Base-by-base conservation (phyloP, 2,888 invertebrate genomes). In the Agrotis segetum region DNA sequence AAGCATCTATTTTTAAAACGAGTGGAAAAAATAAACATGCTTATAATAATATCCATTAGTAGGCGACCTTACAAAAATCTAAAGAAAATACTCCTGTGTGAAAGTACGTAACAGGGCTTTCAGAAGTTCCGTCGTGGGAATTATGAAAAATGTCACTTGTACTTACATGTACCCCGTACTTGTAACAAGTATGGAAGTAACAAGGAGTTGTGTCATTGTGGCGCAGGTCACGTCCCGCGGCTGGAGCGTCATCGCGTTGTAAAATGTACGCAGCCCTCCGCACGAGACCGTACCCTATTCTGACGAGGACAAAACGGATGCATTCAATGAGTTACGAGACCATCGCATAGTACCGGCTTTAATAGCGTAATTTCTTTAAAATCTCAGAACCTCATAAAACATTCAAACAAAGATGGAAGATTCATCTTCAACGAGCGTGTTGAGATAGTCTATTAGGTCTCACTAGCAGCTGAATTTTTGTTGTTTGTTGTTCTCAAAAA, bases 181-280 rank as follows among this genome's bases (percentile, higher is more conserved):
- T 88, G 84, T 87, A 84, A 87, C 86, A 87, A 83, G 79, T 59
- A 82, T 75, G 81, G 84, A 78, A 87, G 88, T 88, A 89, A 89
- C 89, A 87, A 90, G 91, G 77, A 69, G 64, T 71, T 74, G 77
- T 74, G 64, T 63, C 63, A 40, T 93, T 90, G 89, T 86, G 79
- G 90, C 76, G 70, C 91, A 34, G 77, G 92, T 91, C 95, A 94
- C 94, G 94, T 93, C 82, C 62, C 73, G 53, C 65, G 55, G 47
- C 29, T 76, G 83, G 84, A 89, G 89, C 85, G 88, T 58, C 52
- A 70, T n/a, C 84, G 83, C 88, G 87, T 84, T 90, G 90, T 93
- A 91, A 93, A 93, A 94, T 92, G 89, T 89, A 93, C 93, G 90
- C 92, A 93, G 91, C 92, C 91, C 89, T 85, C 85, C 86, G 84